Conservation (phyloP, 2,113 vertebrate genomes). For the Anthoscopus minutus region DNA sequence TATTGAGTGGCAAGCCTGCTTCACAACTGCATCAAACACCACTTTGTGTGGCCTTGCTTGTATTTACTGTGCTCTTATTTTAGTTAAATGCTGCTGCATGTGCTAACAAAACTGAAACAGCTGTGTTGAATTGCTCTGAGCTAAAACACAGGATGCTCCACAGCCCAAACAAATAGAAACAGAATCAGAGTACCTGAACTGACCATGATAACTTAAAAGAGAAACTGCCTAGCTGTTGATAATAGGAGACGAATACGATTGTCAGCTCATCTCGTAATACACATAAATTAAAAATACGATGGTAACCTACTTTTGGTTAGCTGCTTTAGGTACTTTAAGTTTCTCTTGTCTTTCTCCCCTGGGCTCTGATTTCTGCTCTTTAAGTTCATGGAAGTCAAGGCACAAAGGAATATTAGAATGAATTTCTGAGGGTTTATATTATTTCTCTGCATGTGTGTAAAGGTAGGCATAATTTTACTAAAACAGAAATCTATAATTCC, state of each 20-base stretch:
- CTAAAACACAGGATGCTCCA: background rate
- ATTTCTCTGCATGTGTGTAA: background rate
- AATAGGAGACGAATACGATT: background rate
- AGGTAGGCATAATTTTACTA: background rate
- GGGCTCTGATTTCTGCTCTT: constrained; percentile 14
- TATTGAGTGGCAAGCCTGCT: background rate
- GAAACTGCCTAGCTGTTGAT: background rate
- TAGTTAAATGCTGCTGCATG: background rate
- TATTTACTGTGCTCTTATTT: background rate
- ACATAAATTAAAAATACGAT: constrained; percentile 19
- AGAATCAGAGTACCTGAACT: background rate
- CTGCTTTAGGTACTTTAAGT: constrained; percentile 28
- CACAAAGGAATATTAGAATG: constrained; percentile 6
- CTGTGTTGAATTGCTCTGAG: background rate
- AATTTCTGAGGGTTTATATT: background rate
- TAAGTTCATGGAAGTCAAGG: constrained; percentile 37
- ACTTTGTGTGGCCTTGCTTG: background rate
- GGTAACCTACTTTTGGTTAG: constrained; percentile 49
- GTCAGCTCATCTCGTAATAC: background rate
- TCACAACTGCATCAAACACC: background rate
- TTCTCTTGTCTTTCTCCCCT: constrained; percentile 3
- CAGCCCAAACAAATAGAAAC: background rate
- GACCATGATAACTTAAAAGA: background rate
- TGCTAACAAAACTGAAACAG: background rate
- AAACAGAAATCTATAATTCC: background rate